phyloP scores from a whole-genome alignment of 2,113 vertebrate genomes.

The Psittacara wagleri region DNA sequence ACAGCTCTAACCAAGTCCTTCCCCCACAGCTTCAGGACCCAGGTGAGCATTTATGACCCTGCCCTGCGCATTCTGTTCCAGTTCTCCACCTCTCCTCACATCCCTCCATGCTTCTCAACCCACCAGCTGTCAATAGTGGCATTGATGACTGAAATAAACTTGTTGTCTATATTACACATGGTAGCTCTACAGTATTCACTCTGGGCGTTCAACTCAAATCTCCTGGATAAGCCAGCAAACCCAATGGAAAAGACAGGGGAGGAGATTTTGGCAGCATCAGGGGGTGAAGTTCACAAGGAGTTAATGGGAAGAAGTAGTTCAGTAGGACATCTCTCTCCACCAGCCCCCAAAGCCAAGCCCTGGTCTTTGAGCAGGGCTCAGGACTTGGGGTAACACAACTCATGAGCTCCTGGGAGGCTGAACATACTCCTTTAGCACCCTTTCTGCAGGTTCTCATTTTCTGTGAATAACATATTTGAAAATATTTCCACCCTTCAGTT shows the following conservation, averaged over 20 bases:
- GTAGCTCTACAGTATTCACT: neutral
- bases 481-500: neutral
- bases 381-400: neutral
- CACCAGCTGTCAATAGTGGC: neutral
- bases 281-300: neutral
- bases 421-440: neutral
- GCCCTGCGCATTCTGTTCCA: fast-evolving
- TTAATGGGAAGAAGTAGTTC: neutral
- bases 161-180: neutral
- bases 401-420: neutral
- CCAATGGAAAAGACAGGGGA: neutral
- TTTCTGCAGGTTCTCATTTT: neutral
- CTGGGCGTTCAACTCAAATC: no score
- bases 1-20: neutral
- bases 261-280: neutral
- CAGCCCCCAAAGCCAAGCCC: neutral
- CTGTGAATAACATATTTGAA: neutral
- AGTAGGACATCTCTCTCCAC: neutral
- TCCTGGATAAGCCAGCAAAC: neutral
- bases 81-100: neutral
- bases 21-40: neutral
- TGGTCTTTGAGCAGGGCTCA: neutral
- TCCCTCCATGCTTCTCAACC: neutral
- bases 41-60: fast-evolving
- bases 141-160: neutral